A percentile compares a stretch with the other conserved stretches of the same genome.
These are phyloP conservation scores for Cephalopachus bancanus DNA, from an alignment of 2,797 vertebrate species.

Conservation along the genomic window DNA sequence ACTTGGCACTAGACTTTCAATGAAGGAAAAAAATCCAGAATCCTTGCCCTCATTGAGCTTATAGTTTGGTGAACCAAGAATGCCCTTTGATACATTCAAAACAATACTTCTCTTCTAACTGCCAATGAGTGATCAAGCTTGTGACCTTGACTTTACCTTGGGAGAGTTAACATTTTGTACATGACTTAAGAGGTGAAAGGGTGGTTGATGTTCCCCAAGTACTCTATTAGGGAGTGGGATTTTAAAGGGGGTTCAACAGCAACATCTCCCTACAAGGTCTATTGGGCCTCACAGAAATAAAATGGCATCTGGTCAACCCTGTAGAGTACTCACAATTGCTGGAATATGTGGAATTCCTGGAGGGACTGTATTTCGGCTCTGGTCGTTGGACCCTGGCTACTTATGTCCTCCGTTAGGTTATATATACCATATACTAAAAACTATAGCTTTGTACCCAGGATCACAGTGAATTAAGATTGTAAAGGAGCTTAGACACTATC, in stretches of 20 bases:
- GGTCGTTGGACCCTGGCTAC: neutral
- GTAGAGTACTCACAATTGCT: neutral
- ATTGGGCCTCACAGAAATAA: neutral
- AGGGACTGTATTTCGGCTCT: neutral
- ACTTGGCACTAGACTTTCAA: neutral
- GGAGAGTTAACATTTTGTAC: neutral
- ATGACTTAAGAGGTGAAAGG: neutral
- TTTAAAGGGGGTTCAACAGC: neutral
- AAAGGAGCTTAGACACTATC: neutral
- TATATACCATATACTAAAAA: neutral
- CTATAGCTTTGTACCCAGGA: neutral
- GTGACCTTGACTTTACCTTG: neutral
- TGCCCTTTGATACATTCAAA: neutral
- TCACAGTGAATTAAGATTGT: neutral
- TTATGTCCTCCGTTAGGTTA: neutral
- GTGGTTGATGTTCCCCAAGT: neutral
- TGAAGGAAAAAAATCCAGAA: neutral
- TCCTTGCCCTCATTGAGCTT: neutral
- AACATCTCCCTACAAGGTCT: neutral
- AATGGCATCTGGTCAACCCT: neutral
- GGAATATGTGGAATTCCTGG: neutral
- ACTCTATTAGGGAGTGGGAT: neutral
- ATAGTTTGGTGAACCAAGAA: neutral
- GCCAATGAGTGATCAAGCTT: neutral
- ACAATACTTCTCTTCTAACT: neutral